phyloP scores from a whole-genome alignment of 2,888 invertebrate genomes.

The Macropis europaea region DNA sequence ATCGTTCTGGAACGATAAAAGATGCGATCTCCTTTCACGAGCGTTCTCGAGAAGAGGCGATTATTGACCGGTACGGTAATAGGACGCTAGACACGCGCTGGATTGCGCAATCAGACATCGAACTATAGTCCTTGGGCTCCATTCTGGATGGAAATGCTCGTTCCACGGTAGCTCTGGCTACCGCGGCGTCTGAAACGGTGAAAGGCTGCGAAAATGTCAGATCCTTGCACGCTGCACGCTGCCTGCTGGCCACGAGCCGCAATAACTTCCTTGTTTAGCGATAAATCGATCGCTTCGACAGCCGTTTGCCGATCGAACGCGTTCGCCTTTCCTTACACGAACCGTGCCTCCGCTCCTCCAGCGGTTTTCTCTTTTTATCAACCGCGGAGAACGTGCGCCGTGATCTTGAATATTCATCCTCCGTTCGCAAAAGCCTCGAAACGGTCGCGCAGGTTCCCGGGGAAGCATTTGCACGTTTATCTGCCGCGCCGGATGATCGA shows the following conservation, averaged over 20 bases:
- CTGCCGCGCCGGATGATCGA: no score
- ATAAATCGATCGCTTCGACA: conserved; percentile 24
- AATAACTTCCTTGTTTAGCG: conserved; percentile 58
- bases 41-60: conserved; percentile 30
- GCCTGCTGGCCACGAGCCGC: conserved; percentile 18
- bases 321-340: not conserved
- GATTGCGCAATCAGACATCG: conserved; percentile 57
- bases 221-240: conserved; percentile 32
- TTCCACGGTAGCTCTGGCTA: conserved; percentile 41
- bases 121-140: conserved; percentile 64
- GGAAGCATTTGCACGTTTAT: no score
- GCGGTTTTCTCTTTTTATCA: no score
- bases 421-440: no score
- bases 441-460: no score
- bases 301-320: not conserved
- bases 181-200: conserved; percentile 45
- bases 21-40: conserved; percentile 52
- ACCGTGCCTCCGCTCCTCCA: no score
- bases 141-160: conserved; percentile 61
- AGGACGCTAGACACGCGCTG: conserved; percentile 50
- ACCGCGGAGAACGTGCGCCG: no score
- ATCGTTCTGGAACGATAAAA: not conserved
- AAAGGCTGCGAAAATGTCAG: conserved; percentile 69
- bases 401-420: no score
- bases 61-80: conserved; percentile 50